phyloP scores from a whole-genome alignment of 2,888 invertebrate species.

The Diogma glabrata region DNA sequence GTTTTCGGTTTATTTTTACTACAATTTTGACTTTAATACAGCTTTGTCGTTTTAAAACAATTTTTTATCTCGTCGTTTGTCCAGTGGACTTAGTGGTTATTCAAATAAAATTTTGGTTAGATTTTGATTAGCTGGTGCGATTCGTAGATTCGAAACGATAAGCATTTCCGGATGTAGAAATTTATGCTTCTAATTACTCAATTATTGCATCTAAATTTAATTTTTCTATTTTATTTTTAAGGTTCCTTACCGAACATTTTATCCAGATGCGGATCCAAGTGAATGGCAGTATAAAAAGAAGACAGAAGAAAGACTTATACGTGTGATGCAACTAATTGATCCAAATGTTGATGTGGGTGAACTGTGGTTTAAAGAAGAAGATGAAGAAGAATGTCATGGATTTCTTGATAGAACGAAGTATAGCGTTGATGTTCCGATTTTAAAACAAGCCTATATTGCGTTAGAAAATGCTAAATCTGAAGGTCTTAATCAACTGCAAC shows the following conservation, averaged over 20 bases:
- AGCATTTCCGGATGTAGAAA: no score
- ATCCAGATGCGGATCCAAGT: conserved; percentile 41
- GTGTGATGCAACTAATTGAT: conserved; percentile 44
- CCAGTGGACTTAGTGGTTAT: no score
- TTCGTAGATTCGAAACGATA: no score
- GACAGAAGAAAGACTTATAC: conserved; percentile 39
- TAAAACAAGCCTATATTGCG: conserved; percentile 40
- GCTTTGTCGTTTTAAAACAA: no score
- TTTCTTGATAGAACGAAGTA: conserved; percentile 24
- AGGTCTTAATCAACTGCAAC: conserved; percentile 41
- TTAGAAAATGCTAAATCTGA: conserved; percentile 39
- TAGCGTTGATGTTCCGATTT: conserved; percentile 32
- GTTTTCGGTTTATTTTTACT: no score
- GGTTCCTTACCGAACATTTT: conserved; percentile 42
- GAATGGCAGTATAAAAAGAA: conserved; percentile 42
- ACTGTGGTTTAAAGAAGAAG: conserved; percentile 38
- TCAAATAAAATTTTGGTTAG: no score
- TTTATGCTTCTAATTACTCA: conserved; percentile 9
- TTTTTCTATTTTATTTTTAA: no score
- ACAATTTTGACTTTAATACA: no score
- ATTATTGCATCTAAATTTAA: no score
- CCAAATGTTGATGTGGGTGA: conserved; percentile 42
- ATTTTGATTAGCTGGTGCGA: no score
- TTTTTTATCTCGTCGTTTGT: no score
- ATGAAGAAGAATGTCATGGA: conserved; percentile 34